Evolutionary conservation across 2,888 invertebrate species (phyloP).

Genomic region (Selenia dentaria): DNA sequence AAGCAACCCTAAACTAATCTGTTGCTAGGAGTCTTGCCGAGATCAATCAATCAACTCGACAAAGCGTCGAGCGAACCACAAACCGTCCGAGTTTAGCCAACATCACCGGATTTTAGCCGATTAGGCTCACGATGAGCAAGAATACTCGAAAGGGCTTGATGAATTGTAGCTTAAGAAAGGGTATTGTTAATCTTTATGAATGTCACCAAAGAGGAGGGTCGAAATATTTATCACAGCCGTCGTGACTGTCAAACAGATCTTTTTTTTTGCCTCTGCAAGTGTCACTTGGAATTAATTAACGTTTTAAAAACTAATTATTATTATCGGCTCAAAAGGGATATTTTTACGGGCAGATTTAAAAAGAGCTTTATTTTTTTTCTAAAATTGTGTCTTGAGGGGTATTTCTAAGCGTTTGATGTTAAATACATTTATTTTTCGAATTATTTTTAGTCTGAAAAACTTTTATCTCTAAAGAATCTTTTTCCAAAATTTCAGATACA

Average conservation of each 20-base stretch:
- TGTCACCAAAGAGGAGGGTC: slow-evolving; percentile 24
- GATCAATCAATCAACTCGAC: slow-evolving; percentile 58
- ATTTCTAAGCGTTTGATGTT: no score
- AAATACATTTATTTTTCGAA: no score
- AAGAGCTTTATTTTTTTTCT: no score
- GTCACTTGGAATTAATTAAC: slow-evolving; percentile 14
- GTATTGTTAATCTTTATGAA: slow-evolving; percentile 37
- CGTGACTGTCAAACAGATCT: slow-evolving; percentile 5
- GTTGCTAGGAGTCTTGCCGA: slow-evolving; percentile 39
- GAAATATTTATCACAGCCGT: slow-evolving; percentile 22
- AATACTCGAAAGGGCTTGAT: slow-evolving; percentile 43
- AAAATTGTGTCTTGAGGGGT: no score
- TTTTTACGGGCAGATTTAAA: no score
- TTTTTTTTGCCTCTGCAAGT: slow-evolving; percentile 10
- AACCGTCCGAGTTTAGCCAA: slow-evolving; percentile 30
- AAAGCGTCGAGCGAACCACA: slow-evolving; percentile 46
- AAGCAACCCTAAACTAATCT: slow-evolving; percentile 44
- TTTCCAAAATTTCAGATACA: no score
- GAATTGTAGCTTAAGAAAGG: slow-evolving; percentile 41
- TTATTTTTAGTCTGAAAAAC: no score
- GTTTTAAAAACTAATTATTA: slow-evolving; percentile 13
- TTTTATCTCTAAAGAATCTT: no score
- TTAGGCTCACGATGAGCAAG: slow-evolving; percentile 44
- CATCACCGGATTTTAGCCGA: slow-evolving; percentile 42
- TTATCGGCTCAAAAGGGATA: no score